Percentiles rank a stretch among this genome's conserved stretches.
These are phyloP conservation scores for Rhincodon typus DNA, from an alignment of 2,797 vertebrate genomes.

Conservation along the genomic window DNA sequence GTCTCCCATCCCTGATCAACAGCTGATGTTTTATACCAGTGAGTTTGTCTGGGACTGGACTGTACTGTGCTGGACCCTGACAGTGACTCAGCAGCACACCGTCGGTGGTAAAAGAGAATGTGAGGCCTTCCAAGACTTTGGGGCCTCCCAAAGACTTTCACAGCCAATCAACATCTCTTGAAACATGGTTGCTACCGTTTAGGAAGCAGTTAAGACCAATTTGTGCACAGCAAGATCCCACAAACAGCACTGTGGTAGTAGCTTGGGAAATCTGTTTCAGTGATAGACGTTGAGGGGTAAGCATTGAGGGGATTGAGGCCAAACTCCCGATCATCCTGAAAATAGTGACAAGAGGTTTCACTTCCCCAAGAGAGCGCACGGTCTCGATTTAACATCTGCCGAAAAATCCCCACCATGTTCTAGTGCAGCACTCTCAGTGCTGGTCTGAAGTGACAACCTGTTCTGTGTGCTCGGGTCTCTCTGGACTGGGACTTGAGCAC, in stretches of 20 bases:
- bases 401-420: neutral
- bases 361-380: neutral
- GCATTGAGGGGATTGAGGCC: too few species aligned
- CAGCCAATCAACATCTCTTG: neutral
- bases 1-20: neutral
- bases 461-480: neutral
- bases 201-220: neutral
- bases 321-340: neutral
- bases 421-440: neutral
- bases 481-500: neutral
- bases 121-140: neutral
- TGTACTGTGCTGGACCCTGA: neutral
- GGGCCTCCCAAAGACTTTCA: neutral
- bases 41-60: neutral
- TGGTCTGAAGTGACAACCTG: neutral
- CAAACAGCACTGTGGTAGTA: neutral
- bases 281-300: neutral
- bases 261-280: too few species aligned
- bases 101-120: neutral
- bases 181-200: neutral
- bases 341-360: neutral
- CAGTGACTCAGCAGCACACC: neutral
- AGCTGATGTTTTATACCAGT: neutral
- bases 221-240: neutral
- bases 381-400: neutral